phyloP scores from a whole-genome alignment of 1,140 invertebrate species.

The Plutomurus gul region DNA sequence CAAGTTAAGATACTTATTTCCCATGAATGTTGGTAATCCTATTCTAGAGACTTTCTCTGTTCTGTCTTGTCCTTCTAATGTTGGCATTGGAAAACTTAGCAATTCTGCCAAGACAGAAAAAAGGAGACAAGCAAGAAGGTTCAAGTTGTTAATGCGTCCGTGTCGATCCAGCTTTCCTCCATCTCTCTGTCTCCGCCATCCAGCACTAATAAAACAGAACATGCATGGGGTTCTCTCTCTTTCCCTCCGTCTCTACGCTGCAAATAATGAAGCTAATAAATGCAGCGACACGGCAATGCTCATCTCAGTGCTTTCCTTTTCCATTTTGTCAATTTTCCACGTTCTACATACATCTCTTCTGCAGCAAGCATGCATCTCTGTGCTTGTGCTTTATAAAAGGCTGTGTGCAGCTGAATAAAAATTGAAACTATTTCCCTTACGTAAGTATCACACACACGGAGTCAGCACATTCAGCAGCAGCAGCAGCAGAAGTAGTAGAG shows the following conservation, averaged over 20 bases:
- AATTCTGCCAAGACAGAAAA: too few relatives aligned
- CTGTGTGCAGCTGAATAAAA: not conserved
- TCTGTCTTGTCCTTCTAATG: not conserved
- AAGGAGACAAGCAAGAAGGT: not conserved
- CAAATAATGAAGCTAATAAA: constrained; percentile 28
- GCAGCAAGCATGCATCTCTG: too few relatives aligned
- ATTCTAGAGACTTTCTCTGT: not conserved
- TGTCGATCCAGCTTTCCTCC: not conserved
- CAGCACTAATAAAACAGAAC: constrained; percentile 1
- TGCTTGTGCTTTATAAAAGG: too few relatives aligned
- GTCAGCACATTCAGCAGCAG: too few relatives aligned
- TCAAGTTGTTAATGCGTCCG: not conserved
- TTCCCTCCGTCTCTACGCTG: too few relatives aligned
- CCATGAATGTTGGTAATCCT: too few relatives aligned
- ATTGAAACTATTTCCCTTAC: too few relatives aligned
- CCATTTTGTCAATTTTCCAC: constrained; percentile 4
- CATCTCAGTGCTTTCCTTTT: constrained; percentile 7
- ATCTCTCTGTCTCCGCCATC: too few relatives aligned
- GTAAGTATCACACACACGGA: too few relatives aligned
- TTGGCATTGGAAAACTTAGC: not conserved
- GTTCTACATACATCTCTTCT: too few relatives aligned
- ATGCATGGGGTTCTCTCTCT: not conserved
- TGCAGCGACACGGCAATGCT: constrained; percentile 11
- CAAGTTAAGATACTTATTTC: too few relatives aligned
- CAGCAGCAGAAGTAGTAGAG: too few relatives aligned